Conservation (phyloP, 2,113 vertebrate species). For the Ia io region DNA sequence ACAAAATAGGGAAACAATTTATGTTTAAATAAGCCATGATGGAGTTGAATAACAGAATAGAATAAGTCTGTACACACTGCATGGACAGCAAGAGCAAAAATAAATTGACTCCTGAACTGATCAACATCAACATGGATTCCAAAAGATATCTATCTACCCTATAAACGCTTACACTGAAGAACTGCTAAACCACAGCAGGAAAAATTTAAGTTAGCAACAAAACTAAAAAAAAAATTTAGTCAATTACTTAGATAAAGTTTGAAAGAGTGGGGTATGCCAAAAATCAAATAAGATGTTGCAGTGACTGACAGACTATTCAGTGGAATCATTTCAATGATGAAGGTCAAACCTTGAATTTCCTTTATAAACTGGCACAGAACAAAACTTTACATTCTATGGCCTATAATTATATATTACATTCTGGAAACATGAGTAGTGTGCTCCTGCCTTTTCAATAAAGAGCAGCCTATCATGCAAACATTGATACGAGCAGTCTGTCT, state of each 20-base stretch:
- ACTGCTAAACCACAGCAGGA: neutral
- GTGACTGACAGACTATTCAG: neutral
- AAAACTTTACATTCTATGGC: conserved; percentile 67
- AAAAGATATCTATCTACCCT: neutral
- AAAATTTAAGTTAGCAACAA: neutral
- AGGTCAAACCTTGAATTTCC: conserved; percentile 52
- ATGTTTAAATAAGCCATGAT: conserved; percentile 2
- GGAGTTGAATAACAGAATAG: neutral
- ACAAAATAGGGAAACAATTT: neutral
- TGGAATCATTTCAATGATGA: neutral
- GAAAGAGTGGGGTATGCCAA: neutral
- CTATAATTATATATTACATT: conserved; percentile 62
- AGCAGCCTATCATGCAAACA: conserved; percentile 62
- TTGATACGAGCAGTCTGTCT: conserved; percentile 66
- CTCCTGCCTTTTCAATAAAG: conserved; percentile 62
- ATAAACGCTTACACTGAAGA: neutral
- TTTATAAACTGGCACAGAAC: conserved; percentile 52
- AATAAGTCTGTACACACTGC: neutral
- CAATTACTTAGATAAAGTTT: neutral
- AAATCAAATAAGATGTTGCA: neutral
- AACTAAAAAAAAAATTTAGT: neutral
- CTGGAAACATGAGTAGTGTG: conserved; percentile 67
- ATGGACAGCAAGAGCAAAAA: neutral
- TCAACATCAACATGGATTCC: neutral
- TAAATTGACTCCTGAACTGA: neutral